Base-by-base conservation (phyloP, 2,113 vertebrate genomes). In the Chiloscyllium plagiosum region DNA sequence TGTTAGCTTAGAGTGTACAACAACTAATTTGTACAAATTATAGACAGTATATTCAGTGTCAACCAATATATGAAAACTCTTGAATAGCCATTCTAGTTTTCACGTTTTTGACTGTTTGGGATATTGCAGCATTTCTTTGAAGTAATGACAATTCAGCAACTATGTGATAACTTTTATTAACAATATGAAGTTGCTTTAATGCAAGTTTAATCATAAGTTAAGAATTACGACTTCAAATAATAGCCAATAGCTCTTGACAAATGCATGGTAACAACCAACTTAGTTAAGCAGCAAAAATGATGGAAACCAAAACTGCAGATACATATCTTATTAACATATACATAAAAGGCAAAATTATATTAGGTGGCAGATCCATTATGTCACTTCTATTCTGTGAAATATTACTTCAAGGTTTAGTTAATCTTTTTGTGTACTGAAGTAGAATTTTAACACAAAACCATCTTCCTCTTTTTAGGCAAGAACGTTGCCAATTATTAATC, bases 211-310 rank as follows among this genome's bases (percentile, higher is more conserved):
- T 92, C 29, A 92, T 19, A 92, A 65, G 65, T 1, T 17, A 4
- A 92, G 10, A 92, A 92, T 33, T 29, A 17, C 52, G 1, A 92
- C 13, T 29, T 92, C 56, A 92, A 92, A 92, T 26, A 61, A 90
- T 92, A 92, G 52, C 17, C 29, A 4, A 26, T 61, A 29, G 61
- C 2, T 29, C 65, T 61, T 61, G n/a, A 65, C 56, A 92, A 92
- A 92, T 61, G 87, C 87, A 92, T 92, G 87, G 87, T 56, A 92
- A 65, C 13, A n/a, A n/a, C 37, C 65, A 65, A 26, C 52, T 92
- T 92, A 61, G 52, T 92, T 65, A 92, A 33, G 29, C 86, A 52
- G 86, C 19, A 20, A 89, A 8, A 33, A 33, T 15, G 13, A 90
- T 65, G 61, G 12, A 89, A 56, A 56, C 22, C 8, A 89, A 56